Evolutionary conservation across 2,113 vertebrate species (phyloP).

Genomic region (Callionymus lyra): DNA sequence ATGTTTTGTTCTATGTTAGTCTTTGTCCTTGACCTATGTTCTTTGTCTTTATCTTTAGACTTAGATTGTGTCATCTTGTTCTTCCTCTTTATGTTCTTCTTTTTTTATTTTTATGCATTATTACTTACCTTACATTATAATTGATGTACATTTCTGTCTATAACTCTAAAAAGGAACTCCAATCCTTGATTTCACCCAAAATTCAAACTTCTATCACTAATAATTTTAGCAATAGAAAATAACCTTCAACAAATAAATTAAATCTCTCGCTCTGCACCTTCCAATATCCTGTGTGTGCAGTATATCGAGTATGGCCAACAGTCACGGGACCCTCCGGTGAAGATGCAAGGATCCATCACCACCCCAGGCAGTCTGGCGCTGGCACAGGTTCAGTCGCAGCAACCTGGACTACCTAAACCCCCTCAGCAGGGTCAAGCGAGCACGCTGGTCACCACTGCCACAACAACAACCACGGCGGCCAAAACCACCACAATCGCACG

Average conservation of each 20-base stretch:
- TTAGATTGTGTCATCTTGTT: no score
- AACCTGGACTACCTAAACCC: conserved; percentile 80
- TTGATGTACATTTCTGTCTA: no score
- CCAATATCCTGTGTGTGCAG: conserved; percentile 69
- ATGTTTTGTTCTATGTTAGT: no score
- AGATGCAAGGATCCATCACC: conserved; percentile 98
- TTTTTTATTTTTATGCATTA: no score
- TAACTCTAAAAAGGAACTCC: no score
- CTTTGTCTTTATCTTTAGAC: no score
- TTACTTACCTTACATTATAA: no score
- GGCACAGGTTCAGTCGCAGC: conserved; percentile 84
- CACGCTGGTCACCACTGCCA: conserved; percentile 87
- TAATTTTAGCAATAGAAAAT: neutral
- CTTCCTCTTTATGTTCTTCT: no score
- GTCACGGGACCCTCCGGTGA: conserved; percentile 97
- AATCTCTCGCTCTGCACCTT: conserved; percentile 51
- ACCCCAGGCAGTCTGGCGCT: conserved; percentile 95
- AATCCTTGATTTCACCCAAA: no score
- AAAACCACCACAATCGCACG: conserved; percentile 95
- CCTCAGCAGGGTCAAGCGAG: conserved; percentile 84
- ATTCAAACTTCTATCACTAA: neutral
- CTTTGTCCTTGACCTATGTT: no score
- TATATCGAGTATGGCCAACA: conserved; percentile 99
- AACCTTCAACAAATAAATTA: conserved; percentile 41
- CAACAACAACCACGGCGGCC: conserved; percentile 85